Evolutionary conservation across 2,797 vertebrate genomes (phyloP), one percentile per base, ranked within the genome.

Genomic region (Sphaeramia orbicularis): DNA sequence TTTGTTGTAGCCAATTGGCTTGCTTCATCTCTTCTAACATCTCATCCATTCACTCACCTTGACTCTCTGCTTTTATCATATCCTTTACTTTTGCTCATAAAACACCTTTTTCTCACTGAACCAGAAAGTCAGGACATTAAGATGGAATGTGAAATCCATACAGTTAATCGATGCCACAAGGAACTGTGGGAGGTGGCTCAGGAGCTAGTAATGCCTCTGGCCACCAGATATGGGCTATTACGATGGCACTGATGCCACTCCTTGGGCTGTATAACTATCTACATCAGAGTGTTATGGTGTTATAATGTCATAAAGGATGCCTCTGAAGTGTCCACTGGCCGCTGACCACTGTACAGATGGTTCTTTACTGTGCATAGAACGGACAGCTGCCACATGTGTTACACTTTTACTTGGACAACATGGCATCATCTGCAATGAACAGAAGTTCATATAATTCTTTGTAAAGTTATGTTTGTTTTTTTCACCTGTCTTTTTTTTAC

Each of bases 361-460:
- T 52, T 66, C 53, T 69, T 61, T 52, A 36, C 47, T 64, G 60
- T 41, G 61, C 27, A 53, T 47, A 35, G 60, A 50, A 50, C 32
- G 36, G 69, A 60, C 75, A 80, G 74, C 60, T 71, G 69, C 9
- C 64, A 57, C 50, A 64, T 71, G 37, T 42, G 59, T 61, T 73
- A 18, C 42, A 51, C 53, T 72, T 27, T 18, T 40, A 54, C 54
- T 21, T 74, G 36, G 65, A 54, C 60, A 37, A 52, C 48, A 56
- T 42, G 18, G 45, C 74, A 53, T 47, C 69, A 54, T 51, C 40
- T 48, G 30, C 55, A 62, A 36, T 15, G 43, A 76, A 54, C 19
- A 75, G 12, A 59, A 77, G 67, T 41, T 44, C 27, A 42, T 55
- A 27, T n/a, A n/a, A n/a, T n/a, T n/a, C n/a, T n/a, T n/a, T n/a